Base-by-base conservation (phyloP, 2,888 invertebrate species). In the Zaprionus lineosus region DNA sequence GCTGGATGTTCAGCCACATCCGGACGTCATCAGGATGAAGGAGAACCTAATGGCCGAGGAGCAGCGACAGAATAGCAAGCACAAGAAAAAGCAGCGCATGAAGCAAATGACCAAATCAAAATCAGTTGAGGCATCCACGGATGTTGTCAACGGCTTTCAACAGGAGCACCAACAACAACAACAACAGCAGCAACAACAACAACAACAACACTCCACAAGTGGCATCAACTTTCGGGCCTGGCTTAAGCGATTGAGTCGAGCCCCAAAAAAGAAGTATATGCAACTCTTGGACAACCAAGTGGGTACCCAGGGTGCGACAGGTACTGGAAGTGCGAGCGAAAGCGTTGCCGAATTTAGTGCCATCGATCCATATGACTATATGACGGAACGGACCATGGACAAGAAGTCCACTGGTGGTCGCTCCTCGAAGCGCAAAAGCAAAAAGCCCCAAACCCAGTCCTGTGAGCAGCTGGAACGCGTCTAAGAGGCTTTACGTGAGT, bases 1-100 rank as follows among this genome's bases (percentile, higher is more conserved):
- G 52, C 85, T 76, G 11, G 90, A 89, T 34, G 83, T 89, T 0
- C 86, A 89, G 36, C 89, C 87, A 0, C 86, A 89, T 70, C 87
- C 89, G 8, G 88, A 88, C 58, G 87, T 88, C 2, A 83, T 89
- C n/a, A 78, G 82, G 63, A 88, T 88, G 87, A 86, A 88, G 28
- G 70, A 84, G 18, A 57, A 75, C 7, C 43, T 86, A 46, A 43
- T 69, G 14, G 68, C 68, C 26, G 68, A 76, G 31, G 74, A 86
- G 36, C 75, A 84, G 46, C 83, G 74, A 1, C 53, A 59, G 39
- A 58, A 82, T n/a, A 59, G 28, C 37, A 82, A 77, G 50, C 64
- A 66, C 4, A 41, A 68, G 24, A 69, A 75, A 53, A 66, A 59
- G 55, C 61, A 62, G 9, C 66, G 57, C 1, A 64, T 74, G 16